These are phyloP conservation scores for Formica selysi DNA, from an alignment of 1,140 invertebrate genomes.

Conservation along the genomic window DNA sequence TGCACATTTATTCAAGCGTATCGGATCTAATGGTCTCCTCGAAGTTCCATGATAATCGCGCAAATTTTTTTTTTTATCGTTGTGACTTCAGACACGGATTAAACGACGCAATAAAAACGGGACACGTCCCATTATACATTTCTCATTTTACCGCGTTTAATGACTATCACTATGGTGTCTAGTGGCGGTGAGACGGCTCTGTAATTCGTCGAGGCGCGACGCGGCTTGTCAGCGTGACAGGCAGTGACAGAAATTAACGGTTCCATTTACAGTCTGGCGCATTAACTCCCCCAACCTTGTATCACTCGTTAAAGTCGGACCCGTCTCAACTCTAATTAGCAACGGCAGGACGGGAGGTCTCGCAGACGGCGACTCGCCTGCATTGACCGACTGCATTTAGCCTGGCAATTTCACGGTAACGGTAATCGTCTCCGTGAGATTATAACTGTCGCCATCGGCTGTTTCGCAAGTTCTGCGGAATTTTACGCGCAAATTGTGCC, in stretches of 20 bases:
- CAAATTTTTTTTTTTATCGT: neutral
- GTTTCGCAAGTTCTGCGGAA: neutral
- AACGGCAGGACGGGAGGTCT: slow-evolving; percentile 63
- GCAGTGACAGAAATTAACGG: slow-evolving; percentile 68
- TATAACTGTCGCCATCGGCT: slow-evolving; percentile 70
- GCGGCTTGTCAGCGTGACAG: slow-evolving; percentile 20
- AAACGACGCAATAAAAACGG: neutral
- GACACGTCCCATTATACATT: neutral
- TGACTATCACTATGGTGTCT: neutral
- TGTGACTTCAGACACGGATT: neutral
- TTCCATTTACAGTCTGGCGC: slow-evolving; percentile 67
- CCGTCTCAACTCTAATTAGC: slow-evolving; percentile 72
- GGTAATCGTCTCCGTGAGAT: slow-evolving; percentile 68
- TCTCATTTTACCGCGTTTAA: slow-evolving; percentile 30
- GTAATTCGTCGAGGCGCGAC: slow-evolving; percentile 29
- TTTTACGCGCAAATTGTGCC: slow-evolving; percentile 38
- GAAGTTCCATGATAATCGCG: neutral
- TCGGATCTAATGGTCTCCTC: neutral
- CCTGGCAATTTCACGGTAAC: slow-evolving; percentile 74
- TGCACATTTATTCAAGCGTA: neutral
- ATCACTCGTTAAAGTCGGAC: slow-evolving; percentile 67
- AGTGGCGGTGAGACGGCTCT: neutral
- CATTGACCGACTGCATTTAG: slow-evolving; percentile 69
- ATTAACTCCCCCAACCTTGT: slow-evolving; percentile 68
- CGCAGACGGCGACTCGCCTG: slow-evolving; percentile 3